These are phyloP conservation scores for Ceratina japonica DNA, from an alignment of 1,140 invertebrate species.

Conservation along the genomic window DNA sequence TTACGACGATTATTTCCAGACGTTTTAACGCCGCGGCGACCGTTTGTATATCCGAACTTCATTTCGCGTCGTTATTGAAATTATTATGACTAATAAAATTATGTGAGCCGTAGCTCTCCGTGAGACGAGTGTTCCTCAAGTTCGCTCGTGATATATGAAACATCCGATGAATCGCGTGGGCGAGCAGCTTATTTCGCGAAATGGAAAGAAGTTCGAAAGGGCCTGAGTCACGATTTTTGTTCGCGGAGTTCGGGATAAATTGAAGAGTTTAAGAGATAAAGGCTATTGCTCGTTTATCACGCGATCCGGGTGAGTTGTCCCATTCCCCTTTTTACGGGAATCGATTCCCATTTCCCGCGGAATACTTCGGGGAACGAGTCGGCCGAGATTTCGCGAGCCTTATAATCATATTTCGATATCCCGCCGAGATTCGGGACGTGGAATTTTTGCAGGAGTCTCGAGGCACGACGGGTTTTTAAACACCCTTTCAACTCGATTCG, in stretches of 20 bases:
- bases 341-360: constrained; percentile 39
- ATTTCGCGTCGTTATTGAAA: no score
- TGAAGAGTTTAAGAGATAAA: constrained; percentile 17
- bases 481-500: no score
- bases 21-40: no score
- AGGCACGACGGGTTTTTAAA: background rate
- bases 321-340: constrained; percentile 39
- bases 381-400: constrained; percentile 18
- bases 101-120: no score
- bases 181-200: no score
- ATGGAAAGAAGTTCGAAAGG: no score
- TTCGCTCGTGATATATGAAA: no score
- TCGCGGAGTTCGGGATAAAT: constrained; percentile 8
- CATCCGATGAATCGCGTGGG: no score
- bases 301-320: constrained; percentile 35
- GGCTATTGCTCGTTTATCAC: constrained; percentile 39
- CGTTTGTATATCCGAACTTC: no score
- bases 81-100: no score
- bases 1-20: no score
- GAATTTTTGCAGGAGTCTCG: background rate
- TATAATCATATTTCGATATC: constrained; percentile 40
- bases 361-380: constrained; percentile 34
- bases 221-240: constrained; percentile 12
- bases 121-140: no score
- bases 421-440: background rate